phyloP scores from a whole-genome alignment of 2,113 vertebrate genomes.

The Sceloporus undulatus region DNA sequence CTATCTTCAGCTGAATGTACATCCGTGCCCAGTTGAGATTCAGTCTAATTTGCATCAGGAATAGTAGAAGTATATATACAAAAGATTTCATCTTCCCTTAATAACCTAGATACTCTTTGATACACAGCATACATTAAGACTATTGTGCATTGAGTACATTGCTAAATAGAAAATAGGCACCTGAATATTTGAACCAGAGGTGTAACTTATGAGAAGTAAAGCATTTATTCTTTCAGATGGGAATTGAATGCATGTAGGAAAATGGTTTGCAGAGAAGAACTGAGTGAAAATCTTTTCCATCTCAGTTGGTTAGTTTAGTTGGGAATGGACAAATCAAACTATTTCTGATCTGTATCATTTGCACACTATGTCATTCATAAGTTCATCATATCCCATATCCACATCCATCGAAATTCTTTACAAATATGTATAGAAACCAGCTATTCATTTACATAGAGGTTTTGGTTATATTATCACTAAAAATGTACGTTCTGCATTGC shows the following conservation, averaged over 20 bases:
- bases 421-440: not conserved
- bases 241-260: not conserved
- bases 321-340: not conserved
- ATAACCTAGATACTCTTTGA: not conserved
- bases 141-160: not conserved
- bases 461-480: not conserved
- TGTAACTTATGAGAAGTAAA: not conserved
- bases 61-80: not conserved
- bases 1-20: constrained; percentile 13
- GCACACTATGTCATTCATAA: not conserved
- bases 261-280: not conserved
- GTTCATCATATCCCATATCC: not conserved
- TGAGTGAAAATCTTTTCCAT: not conserved
- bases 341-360: not conserved
- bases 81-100: not conserved
- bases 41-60: constrained; percentile 21
- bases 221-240: not conserved
- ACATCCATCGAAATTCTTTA: not conserved
- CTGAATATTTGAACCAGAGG: not conserved
- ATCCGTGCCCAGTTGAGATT: constrained; percentile 6
- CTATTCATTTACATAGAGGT: not conserved
- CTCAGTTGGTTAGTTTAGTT: not conserved
- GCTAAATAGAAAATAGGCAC: not conserved
- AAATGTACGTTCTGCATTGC: not conserved
- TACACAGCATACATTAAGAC: not conserved